Conservation (phyloP, 1,140 invertebrate species). For the Bombus terrestris region DNA sequence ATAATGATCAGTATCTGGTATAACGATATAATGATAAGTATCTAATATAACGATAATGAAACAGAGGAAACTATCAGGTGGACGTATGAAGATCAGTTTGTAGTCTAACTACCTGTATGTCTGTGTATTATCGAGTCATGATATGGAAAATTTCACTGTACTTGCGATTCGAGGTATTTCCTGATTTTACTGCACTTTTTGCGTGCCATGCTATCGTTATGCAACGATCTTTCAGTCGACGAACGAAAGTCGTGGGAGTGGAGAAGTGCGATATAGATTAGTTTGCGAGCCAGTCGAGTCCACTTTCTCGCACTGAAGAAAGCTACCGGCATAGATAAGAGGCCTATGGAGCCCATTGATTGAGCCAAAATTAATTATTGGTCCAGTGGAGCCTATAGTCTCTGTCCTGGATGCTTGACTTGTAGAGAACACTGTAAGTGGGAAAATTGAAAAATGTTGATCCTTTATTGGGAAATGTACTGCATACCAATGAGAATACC, state of each 20-base stretch:
- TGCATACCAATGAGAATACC: too few species aligned
- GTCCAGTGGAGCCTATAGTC: not conserved
- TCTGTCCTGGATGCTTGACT: not conserved
- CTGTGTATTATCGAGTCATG: too few species aligned
- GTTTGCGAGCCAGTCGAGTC: constrained; percentile 27
- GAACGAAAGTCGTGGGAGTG: constrained; percentile 62
- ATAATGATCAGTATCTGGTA: too few species aligned
- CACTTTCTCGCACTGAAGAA: constrained; percentile 39
- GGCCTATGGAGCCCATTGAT: not conserved
- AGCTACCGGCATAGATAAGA: not conserved
- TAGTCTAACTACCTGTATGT: too few species aligned
- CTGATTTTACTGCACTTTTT: constrained; percentile 46
- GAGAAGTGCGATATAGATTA: constrained; percentile 37
- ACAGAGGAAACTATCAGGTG: too few species aligned
- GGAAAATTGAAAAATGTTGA: too few species aligned
- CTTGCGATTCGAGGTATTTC: constrained; percentile 20
- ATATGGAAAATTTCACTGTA: constrained; percentile 14
- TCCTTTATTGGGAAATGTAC: too few species aligned
- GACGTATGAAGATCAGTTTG: too few species aligned
- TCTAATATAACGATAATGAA: too few species aligned
- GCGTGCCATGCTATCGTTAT: constrained; percentile 44
- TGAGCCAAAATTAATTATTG: not conserved
- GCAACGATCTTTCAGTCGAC: constrained; percentile 25
- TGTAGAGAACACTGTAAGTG: too few species aligned
- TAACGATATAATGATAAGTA: too few species aligned